Evolutionary conservation across 2,888 invertebrate species (phyloP).

Genomic region (Xanthia icteritia): DNA sequence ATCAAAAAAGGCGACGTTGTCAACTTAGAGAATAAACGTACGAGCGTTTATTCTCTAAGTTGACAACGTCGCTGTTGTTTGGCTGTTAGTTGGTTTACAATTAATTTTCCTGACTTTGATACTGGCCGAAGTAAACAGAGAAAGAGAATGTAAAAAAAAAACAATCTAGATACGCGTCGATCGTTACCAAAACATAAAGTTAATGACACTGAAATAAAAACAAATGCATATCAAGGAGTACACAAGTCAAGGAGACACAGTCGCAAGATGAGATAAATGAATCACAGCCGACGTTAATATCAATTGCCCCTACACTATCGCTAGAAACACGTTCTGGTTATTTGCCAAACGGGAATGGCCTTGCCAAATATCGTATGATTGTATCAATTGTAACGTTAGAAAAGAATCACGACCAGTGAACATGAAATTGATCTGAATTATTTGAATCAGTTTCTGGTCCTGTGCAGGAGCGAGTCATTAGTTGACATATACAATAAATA

Average conservation of each 20-base stretch:
- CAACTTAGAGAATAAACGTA: not conserved
- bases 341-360: conserved; percentile 62
- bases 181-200: not conserved
- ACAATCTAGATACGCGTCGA: not conserved
- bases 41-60: no score
- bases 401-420: conserved; percentile 5
- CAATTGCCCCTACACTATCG: conserved; percentile 58
- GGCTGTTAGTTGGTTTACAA: no score
- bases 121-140: no score
- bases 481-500: no score
- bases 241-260: conserved; percentile 10
- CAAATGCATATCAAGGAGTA: conserved; percentile 28
- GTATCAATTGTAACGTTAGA: conserved; percentile 45
- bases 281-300: conserved; percentile 49
- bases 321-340: conserved; percentile 58
- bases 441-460: conserved; percentile 3
- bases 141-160: not conserved
- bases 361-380: conserved; percentile 54
- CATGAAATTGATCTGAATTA: conserved; percentile 21
- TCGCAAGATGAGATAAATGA: conserved; percentile 42
- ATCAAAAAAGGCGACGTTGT: no score
- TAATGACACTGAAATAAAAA: conserved; percentile 7
- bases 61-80: no score
- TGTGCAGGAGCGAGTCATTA: no score
- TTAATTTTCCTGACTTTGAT: not conserved